phyloP scores from a whole-genome alignment of 2,888 invertebrate genomes.

The Ypsolopha sequella region DNA sequence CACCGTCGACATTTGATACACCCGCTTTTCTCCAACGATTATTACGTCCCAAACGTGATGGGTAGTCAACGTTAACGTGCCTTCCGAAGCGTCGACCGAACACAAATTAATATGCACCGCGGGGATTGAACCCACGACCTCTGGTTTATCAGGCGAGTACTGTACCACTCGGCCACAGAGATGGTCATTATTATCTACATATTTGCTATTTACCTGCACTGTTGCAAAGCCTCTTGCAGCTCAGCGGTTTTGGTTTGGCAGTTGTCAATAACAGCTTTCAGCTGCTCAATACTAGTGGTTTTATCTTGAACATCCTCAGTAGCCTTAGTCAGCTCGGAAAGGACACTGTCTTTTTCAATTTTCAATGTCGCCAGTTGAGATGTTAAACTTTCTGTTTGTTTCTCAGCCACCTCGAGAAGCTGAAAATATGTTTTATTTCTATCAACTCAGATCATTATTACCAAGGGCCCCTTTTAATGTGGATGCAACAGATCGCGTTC shows the following conservation, averaged over 20 bases:
- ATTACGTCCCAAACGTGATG: neutral
- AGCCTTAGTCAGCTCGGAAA: conserved; percentile 12
- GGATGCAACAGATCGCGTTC: no score
- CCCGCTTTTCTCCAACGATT: no score
- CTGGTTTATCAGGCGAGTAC: no score
- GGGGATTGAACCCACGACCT: neutral
- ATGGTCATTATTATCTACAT: no score
- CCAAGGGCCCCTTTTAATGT: no score
- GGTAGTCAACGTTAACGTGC: neutral
- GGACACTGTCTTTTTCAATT: conserved; percentile 11
- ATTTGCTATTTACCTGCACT: conserved; percentile 10
- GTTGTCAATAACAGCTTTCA: neutral
- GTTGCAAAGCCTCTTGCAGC: conserved; percentile 11
- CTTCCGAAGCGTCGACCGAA: neutral
- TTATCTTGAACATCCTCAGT: conserved; percentile 10
- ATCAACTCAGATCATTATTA: no score
- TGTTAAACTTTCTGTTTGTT: conserved; percentile 14
- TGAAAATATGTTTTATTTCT: conserved; percentile 7
- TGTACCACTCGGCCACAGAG: neutral
- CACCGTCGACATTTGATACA: no score
- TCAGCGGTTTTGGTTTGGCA: conserved; percentile 6
- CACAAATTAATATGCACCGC: no score
- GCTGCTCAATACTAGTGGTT: neutral
- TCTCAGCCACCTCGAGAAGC: conserved; percentile 13
- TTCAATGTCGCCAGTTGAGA: conserved; percentile 11